These are phyloP conservation scores for Columba livia DNA, from an alignment of 2,113 vertebrate species.

Conservation along the genomic window DNA sequence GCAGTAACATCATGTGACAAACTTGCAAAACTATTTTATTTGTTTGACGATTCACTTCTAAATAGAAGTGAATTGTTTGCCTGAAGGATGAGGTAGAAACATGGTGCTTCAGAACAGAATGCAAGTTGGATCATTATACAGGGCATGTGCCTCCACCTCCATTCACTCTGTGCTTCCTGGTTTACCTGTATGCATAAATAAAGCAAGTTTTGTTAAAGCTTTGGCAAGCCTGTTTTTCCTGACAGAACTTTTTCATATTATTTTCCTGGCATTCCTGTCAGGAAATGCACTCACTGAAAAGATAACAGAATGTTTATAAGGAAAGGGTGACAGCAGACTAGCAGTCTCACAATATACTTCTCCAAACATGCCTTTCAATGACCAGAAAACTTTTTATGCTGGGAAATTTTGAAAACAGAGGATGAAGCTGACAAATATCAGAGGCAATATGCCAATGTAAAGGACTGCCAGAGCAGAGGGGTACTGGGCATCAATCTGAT, in stretches of 20 bases:
- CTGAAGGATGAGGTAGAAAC: neutral
- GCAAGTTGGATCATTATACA: neutral
- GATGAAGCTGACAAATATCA: neutral
- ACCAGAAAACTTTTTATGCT: neutral
- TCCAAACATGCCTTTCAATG: neutral
- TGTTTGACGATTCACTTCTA: neutral
- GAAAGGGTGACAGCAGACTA: neutral
- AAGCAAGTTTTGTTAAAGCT: neutral
- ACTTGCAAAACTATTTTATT: neutral
- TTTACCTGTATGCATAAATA: neutral
- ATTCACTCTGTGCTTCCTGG: neutral
- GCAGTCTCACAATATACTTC: neutral
- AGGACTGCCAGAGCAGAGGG: neutral
- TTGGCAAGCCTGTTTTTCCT: neutral
- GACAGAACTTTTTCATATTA: neutral
- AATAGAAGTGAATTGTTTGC: neutral
- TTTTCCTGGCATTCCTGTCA: neutral
- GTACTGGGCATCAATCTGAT: neutral
- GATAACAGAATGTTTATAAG: neutral
- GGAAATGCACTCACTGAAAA: neutral
- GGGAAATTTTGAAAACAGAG: neutral
- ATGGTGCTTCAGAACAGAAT: neutral
- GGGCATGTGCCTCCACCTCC: neutral
- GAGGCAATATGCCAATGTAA: neutral
- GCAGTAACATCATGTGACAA: neutral